A percentile compares a stretch with the other conserved stretches of the same genome.
Evolutionary conservation across 1,140 invertebrate species (phyloP).

Genomic region (Octopus sinensis): DNA sequence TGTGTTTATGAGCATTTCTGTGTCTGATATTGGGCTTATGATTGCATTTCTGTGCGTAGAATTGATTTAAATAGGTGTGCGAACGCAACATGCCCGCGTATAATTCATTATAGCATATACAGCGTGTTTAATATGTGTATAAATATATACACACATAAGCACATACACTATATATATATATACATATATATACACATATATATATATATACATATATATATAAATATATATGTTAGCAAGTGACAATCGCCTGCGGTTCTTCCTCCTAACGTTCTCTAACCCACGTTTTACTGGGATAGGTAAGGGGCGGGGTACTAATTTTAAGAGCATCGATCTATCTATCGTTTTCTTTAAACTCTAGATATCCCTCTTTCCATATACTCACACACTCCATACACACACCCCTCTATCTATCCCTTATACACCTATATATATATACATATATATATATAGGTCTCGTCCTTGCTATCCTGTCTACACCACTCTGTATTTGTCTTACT

Average conservation of each 20-base stretch:
- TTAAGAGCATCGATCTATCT: background rate
- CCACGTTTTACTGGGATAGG: too few species aligned
- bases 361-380: too few species aligned
- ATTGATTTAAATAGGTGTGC: too few species aligned
- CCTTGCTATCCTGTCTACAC: too few species aligned
- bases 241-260: background rate
- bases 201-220: slow-evolving; percentile 2
- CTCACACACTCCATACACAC: background rate
- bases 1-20: background rate
- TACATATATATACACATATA: background rate
- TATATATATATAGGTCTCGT: background rate
- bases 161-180: background rate
- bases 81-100: background rate
- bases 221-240: background rate
- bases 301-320: background rate
- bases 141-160: background rate
- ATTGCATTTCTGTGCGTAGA: background rate
- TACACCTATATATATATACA: background rate
- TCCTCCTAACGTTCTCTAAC: background rate
- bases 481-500: too few species aligned
- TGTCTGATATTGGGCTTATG: background rate
- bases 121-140: background rate
- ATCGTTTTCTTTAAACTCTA: background rate
- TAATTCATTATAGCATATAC: background rate
- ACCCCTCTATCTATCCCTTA: background rate